Percentiles rank a stretch among this genome's conserved stretches.
Conservation (phyloP, 2,797 vertebrate genomes). For the Leucoraja ocellata region DNA sequence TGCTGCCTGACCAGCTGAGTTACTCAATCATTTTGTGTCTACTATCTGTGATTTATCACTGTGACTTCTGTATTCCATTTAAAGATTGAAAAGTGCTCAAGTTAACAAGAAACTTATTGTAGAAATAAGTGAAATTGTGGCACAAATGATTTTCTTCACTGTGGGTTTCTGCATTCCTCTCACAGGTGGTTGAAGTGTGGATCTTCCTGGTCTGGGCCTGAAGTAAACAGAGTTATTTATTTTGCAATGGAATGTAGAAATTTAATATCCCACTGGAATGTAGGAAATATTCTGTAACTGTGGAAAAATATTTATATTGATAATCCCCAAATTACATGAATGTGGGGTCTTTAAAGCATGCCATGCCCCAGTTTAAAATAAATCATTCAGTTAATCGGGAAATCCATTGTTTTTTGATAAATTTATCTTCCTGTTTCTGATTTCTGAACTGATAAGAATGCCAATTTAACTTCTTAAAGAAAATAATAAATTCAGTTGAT, state of each 20-base stretch:
- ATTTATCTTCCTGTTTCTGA: conserved; percentile 2
- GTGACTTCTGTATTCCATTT: not conserved
- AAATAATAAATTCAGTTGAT: not conserved
- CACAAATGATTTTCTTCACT: not conserved
- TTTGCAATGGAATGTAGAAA: not conserved
- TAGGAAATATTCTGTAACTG: conserved; percentile 3
- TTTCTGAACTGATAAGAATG: not conserved
- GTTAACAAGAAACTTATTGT: not conserved
- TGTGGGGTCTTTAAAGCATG: not conserved
- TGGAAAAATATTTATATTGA: conserved; percentile 25
- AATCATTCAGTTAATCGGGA: not conserved
- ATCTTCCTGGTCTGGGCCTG: not conserved
- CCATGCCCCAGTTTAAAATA: not conserved
- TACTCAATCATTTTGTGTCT: too few species aligned
- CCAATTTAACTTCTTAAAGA: not conserved
- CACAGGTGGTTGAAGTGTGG: conserved; percentile 6
- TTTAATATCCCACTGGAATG: conserved; percentile 15
- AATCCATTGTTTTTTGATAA: not conserved
- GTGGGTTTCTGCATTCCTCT: not conserved
- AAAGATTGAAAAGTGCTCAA: not conserved
- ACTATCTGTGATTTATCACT: not conserved
- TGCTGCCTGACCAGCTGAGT: too few species aligned
- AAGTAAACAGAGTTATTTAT: not conserved
- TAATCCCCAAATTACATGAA: conserved; percentile 24
- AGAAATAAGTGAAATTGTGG: not conserved